phyloP scores from a whole-genome alignment of 2,113 vertebrate genomes.

The Blennius ocellaris region DNA sequence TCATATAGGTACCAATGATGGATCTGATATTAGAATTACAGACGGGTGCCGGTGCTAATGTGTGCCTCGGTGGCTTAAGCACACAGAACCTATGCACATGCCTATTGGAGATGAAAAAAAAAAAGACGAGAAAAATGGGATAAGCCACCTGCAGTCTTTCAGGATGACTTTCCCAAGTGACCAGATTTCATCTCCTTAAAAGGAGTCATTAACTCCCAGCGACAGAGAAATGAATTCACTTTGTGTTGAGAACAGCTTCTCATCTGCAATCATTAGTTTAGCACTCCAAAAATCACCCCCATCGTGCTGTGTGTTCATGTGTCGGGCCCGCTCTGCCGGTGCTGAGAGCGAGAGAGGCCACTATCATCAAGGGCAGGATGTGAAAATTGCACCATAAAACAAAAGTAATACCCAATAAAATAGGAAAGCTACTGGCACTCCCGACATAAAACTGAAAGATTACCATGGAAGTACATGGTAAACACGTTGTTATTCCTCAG shows the following conservation, averaged over 20 bases:
- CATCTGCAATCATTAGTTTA: constrained; percentile 81
- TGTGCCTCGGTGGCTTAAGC: constrained; percentile 7
- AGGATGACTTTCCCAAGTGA: constrained; percentile 60
- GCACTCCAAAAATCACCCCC: constrained; percentile 77
- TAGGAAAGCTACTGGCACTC: constrained; percentile 76
- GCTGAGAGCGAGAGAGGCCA: constrained; percentile 71
- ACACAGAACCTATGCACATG: neutral
- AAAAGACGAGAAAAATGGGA: constrained; percentile 56
- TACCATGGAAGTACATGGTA: constrained; percentile 71
- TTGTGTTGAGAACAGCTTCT: constrained; percentile 72
- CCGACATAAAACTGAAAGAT: constrained; percentile 81
- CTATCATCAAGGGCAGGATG: constrained; percentile 77
- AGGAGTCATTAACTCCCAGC: constrained; percentile 76
- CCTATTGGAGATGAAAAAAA: constrained; percentile 14
- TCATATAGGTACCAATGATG: constrained; percentile 48
- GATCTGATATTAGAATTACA: constrained; percentile 54
- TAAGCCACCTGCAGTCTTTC: constrained; percentile 62
- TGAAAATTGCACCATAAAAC: constrained; percentile 84
- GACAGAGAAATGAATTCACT: constrained; percentile 77
- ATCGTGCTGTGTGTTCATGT: constrained; percentile 70
- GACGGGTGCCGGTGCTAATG: neutral
- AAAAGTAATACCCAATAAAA: constrained; percentile 85
- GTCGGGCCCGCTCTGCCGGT: constrained; percentile 53
- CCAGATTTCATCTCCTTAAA: constrained; percentile 79
- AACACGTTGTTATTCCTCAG: constrained; percentile 77